A percentile compares a stretch with the other conserved stretches of the same genome.
phyloP scores from a whole-genome alignment of 1,140 invertebrate genomes.

The Drusus annulatus region DNA sequence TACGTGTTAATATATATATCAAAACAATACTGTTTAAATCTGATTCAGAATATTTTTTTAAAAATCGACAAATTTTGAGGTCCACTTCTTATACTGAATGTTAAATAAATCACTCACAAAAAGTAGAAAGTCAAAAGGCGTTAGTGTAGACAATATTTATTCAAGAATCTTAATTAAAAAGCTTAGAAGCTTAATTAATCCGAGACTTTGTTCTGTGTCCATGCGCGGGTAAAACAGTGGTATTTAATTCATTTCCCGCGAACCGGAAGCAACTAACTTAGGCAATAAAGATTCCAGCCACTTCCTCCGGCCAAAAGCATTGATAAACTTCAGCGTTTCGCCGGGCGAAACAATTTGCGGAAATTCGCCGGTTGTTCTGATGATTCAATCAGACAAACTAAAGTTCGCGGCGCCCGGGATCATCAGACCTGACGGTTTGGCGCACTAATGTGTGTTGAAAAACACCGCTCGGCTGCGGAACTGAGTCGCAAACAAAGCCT shows the following conservation, averaged over 20 bases:
- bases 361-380: constrained; percentile 5
- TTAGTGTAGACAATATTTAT: constrained; percentile 13
- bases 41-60: too few species aligned
- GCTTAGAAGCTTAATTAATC: constrained; percentile 16
- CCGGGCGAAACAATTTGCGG: constrained; percentile 12
- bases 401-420: background rate
- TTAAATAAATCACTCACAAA: too few species aligned
- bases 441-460: constrained; percentile 3
- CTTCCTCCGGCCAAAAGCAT: constrained; percentile 10
- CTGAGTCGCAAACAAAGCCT: background rate
- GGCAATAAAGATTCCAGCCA: constrained; percentile 26
- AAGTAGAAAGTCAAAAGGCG: too few species aligned
- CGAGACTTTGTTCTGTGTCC: background rate
- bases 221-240: background rate
- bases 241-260: background rate
- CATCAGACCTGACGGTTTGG: background rate
- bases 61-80: too few species aligned
- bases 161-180: constrained; percentile 11
- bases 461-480: background rate
- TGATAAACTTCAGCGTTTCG: constrained; percentile 1
- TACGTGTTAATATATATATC: too few species aligned
- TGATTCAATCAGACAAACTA: constrained; percentile 27
- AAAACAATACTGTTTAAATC: too few species aligned
- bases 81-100: too few species aligned
- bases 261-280: constrained; percentile 23